Percentiles rank a stretch among this genome's conserved stretches.
phyloP scores from a whole-genome alignment of 2,113 vertebrate genomes.

The Acinonyx jubatus region DNA sequence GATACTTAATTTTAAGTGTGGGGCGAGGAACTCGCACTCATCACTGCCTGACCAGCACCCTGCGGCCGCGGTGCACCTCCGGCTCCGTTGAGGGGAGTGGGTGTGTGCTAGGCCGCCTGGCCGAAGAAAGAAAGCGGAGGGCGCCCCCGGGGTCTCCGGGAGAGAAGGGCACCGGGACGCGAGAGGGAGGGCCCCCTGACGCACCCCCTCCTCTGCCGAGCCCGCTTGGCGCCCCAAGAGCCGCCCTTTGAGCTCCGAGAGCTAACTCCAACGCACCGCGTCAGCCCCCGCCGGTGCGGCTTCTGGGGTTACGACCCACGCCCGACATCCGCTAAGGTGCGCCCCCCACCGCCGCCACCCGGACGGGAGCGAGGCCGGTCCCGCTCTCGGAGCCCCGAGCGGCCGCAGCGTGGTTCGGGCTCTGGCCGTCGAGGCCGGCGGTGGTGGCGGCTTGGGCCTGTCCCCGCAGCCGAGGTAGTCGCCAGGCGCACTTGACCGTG shows the following conservation, averaged over 20 bases:
- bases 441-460: not conserved
- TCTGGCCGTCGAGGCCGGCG: not conserved
- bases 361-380: not conserved
- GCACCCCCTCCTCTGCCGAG: not conserved
- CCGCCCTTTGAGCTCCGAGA: not conserved
- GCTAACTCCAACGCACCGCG: not conserved
- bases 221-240: not conserved
- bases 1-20: constrained; percentile 12
- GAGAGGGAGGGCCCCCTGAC: not conserved
- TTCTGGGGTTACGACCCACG: not conserved
- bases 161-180: not conserved
- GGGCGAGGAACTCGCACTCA: constrained; percentile 84
- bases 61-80: constrained; percentile 78
- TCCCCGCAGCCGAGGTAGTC: not conserved
- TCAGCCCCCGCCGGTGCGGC: not conserved
- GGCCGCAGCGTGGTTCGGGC: not conserved
- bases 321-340: constrained; percentile 25
- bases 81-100: constrained; percentile 81
- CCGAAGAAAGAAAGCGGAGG: not conserved
- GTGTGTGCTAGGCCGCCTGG: constrained; percentile 73
- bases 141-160: not conserved
- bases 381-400: not conserved
- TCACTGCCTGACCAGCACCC: constrained; percentile 81
- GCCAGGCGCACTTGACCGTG: constrained; percentile 47
- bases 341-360: constrained; percentile 47